Evolutionary conservation across 1,140 invertebrate species (phyloP).

Genomic region (Cydia pomonella): DNA sequence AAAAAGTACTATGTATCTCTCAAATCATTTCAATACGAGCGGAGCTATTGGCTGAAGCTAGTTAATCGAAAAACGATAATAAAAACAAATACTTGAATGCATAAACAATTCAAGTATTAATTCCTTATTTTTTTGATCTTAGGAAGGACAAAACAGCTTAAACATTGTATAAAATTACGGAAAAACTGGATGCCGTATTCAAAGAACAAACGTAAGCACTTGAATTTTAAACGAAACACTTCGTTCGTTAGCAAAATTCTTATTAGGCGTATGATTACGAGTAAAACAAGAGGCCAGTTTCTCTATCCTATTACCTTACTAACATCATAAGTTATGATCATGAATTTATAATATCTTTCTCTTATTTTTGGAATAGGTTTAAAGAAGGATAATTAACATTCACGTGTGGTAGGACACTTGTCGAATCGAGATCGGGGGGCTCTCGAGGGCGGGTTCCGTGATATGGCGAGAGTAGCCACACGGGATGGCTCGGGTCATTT

Average conservation of each 20-base stretch:
- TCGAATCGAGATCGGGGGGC: background rate
- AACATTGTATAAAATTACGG: slow-evolving; percentile 21
- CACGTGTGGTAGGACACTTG: background rate
- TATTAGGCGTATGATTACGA: slow-evolving; percentile 35
- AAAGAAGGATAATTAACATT: background rate
- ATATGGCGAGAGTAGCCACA: slow-evolving; percentile 27
- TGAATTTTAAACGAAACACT: slow-evolving; percentile 36
- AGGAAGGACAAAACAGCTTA: slow-evolving; percentile 8
- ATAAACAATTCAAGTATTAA: slow-evolving; percentile 4
- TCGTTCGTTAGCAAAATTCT: slow-evolving; percentile 34
- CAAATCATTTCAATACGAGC: background rate
- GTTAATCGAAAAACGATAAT: background rate
- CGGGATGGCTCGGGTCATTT: slow-evolving; percentile 36
- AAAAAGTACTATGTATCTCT: too few relatives aligned
- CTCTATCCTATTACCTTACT: background rate
- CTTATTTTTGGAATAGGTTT: background rate
- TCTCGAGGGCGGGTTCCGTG: slow-evolving; percentile 6
- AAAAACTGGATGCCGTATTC: background rate
- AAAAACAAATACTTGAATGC: background rate
- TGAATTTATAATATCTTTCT: background rate
- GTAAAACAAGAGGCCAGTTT: slow-evolving; percentile 20
- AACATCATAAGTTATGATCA: background rate
- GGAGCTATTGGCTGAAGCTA: too few relatives aligned
- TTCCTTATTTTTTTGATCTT: slow-evolving; percentile 4
- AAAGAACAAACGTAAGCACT: slow-evolving; percentile 20